Evolutionary conservation across 2,113 vertebrate genomes (phyloP).

Genomic region (Sturnira hondurensis): DNA sequence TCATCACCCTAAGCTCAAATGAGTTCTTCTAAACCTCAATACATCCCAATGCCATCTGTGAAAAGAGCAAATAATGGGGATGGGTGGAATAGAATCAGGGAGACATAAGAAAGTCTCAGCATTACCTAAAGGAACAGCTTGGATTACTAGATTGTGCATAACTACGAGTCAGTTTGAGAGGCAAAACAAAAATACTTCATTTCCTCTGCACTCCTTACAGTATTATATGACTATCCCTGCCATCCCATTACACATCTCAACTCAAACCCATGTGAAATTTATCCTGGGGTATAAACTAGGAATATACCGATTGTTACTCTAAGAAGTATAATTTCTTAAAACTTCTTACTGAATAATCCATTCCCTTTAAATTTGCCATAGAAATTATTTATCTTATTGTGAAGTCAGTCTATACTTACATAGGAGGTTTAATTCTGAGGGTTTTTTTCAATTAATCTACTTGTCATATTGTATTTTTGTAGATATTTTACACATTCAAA

Average conservation of each 20-base stretch:
- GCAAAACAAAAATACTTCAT: neutral
- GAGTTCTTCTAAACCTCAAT: neutral
- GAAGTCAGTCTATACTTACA: neutral
- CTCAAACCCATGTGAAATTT: neutral
- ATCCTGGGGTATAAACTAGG: neutral
- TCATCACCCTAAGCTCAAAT: neutral
- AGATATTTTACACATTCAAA: too few relatives aligned
- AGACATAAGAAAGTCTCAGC: neutral
- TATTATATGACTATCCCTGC: neutral
- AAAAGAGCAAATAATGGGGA: neutral
- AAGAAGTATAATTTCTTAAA: neutral
- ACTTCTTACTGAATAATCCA: neutral
- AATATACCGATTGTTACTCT: neutral
- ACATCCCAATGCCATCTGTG: neutral
- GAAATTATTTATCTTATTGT: slow-evolving; percentile 7
- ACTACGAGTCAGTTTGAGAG: neutral
- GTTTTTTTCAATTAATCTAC: neutral
- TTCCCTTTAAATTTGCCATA: neutral
- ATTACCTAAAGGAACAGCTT: neutral
- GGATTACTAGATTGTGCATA: neutral
- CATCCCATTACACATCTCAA: neutral
- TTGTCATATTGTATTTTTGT: neutral
- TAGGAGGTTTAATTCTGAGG: neutral
- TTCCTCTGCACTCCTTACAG: neutral
- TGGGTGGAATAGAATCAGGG: neutral